Base-by-base conservation (phyloP, 2,888 invertebrate species). In the Hypomecis atomaria region DNA sequence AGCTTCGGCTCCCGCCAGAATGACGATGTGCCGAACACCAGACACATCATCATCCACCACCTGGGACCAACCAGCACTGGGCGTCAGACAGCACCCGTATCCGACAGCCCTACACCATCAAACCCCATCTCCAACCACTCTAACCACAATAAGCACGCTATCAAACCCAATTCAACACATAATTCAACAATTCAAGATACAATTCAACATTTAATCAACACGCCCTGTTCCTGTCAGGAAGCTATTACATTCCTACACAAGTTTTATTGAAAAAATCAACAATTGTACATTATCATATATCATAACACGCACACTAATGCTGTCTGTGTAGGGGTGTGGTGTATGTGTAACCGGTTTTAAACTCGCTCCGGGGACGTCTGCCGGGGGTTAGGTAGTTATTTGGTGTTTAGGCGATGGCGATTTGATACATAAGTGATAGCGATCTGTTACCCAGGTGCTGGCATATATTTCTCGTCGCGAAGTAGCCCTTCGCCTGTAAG, bases 291-390 rank as follows among this genome's bases (percentile, higher is more conserved):
- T 79, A 79, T 67, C 77, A 78, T 85, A 82, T 82, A 84, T 84
- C 83, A 84, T 82, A 83, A 76, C 70, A 78, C 77, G 73, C 71
- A 68, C 70, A 69, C 63, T 65, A 55, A 38, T 8, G 11, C 7
- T 13, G 6, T 23, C 38, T 52, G 8, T 43, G 63, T 48, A n/a
- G 13, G 40, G 11, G 64, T 72, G 66, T 74, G 64, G 77, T 74
- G 34, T 76, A 72, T 74, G 70, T 71, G 68, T 42, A 80, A 85
- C 85, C 84, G 83, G 86, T 85, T 70, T 47, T 38, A 73, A 82
- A 78, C 84, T 69, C 64, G 84, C 81, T 79, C 70, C 66, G 62
- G 72, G 77, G 78, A 77, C 81, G 85, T 85, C 85, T 85, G 79
- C 78, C 77, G 70, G 71, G 74, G 64, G 33, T 50, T 53, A 38